Conservation (phyloP, 2,113 vertebrate genomes). For the Thalassarche chlororhynchos region DNA sequence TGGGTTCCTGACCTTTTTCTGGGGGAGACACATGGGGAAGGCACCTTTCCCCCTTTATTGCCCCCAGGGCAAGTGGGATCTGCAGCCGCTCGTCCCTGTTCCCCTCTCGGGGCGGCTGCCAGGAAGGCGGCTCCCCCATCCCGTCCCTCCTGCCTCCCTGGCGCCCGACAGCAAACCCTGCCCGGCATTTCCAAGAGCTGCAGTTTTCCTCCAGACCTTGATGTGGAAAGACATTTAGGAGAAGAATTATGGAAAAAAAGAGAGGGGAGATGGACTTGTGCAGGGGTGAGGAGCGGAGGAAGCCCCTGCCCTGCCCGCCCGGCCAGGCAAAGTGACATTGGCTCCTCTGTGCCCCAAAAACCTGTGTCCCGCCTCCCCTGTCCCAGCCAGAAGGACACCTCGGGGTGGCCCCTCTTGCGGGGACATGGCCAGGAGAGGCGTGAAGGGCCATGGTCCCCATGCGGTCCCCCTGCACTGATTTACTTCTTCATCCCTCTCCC, state of each 20-base stretch:
- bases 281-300: rapidly evolving
- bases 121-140: neutral
- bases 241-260: neutral
- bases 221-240: neutral
- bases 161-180: neutral
- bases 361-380: neutral
- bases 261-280: too few relatives aligned
- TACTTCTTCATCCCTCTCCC: neutral
- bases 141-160: neutral
- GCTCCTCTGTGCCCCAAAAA: rapidly evolving
- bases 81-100: neutral
- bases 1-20: neutral
- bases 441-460: rapidly evolving
- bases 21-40: too few relatives aligned
- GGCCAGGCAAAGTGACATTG: neutral
- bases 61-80: neutral
- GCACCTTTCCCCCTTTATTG: rapidly evolving
- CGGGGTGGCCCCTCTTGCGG: neutral
- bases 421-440: neutral
- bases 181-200: neutral
- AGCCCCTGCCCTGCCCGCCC: neutral
- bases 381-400: neutral
- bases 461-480: neutral
- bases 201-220: neutral
- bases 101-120: neutral